These are phyloP conservation scores for Euclidia mi DNA, from an alignment of 2,888 invertebrate species.

Conservation along the genomic window DNA sequence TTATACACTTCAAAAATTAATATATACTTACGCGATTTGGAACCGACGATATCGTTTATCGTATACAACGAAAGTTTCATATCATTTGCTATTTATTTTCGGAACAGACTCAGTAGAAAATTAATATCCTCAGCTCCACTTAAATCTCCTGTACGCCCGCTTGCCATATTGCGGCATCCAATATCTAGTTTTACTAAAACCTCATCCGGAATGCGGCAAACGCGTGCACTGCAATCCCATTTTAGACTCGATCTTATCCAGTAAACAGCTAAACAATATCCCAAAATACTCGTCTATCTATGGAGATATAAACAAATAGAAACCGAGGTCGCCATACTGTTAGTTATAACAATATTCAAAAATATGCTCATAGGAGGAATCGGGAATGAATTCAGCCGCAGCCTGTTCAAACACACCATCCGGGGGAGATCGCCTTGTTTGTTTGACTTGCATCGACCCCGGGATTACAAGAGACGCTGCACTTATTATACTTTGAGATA, in stretches of 20 bases:
- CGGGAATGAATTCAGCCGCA: conserved; percentile 51
- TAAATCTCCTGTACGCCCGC: too few relatives aligned
- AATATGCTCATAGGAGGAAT: conserved; percentile 48
- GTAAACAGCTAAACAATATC: conserved; percentile 9
- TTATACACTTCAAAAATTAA: too few relatives aligned
- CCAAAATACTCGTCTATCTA: conserved; percentile 7
- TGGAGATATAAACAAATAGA: conserved; percentile 16
- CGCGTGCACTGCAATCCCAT: too few relatives aligned
- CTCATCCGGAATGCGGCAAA: too few relatives aligned
- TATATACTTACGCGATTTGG: too few relatives aligned
- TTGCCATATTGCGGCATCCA: too few relatives aligned
- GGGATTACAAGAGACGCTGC: conserved; percentile 62
- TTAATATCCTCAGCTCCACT: too few relatives aligned
- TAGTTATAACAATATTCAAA: conserved; percentile 46
- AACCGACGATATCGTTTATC: too few relatives aligned
- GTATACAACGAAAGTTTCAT: too few relatives aligned
- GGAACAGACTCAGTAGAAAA: too few relatives aligned
- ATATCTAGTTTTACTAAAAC: too few relatives aligned
- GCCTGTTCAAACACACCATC: conserved; percentile 57
- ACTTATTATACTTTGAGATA: conserved; percentile 15
- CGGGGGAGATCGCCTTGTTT: conserved; percentile 60
- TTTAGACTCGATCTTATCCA: conserved; percentile 3
- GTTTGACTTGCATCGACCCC: conserved; percentile 71
- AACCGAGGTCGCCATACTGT: conserved; percentile 30
- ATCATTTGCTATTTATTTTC: too few relatives aligned